Evolutionary conservation across 2,888 invertebrate genomes (phyloP).

Genomic region (Tortrix viridana): DNA sequence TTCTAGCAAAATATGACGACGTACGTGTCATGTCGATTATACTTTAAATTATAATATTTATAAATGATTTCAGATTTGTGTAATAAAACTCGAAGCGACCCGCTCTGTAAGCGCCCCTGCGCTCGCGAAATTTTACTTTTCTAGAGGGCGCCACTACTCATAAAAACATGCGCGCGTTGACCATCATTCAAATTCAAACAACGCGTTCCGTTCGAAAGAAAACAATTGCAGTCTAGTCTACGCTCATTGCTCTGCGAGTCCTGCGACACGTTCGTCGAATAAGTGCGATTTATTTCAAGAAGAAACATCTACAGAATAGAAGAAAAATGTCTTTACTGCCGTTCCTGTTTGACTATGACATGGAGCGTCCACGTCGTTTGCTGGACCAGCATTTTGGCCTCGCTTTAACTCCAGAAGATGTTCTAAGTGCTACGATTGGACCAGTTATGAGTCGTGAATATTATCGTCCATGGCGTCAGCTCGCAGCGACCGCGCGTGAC

Average conservation of each 20-base stretch:
- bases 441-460: conserved; percentile 63
- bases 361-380: conserved; percentile 72
- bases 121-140: conserved; percentile 61
- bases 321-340: conserved; percentile 79
- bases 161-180: conserved; percentile 55
- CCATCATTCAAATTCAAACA: conserved; percentile 58
- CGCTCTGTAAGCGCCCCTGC: conserved; percentile 47
- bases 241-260: conserved; percentile 12
- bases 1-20: no score
- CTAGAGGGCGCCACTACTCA: conserved; percentile 55
- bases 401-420: conserved; percentile 77
- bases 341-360: conserved; percentile 67
- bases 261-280: background rate
- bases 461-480: conserved; percentile 74
- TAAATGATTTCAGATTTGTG: no score
- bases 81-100: conserved; percentile 43
- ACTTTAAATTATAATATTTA: no score
- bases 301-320: conserved; percentile 12
- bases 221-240: conserved; percentile 20
- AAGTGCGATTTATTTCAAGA: conserved; percentile 13
- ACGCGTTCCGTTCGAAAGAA: conserved; percentile 39
- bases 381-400: conserved; percentile 83
- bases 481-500: conserved; percentile 76
- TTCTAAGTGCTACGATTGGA: conserved; percentile 58
- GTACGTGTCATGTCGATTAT: no score